Conservation (phyloP, 2,113 vertebrate genomes). For the Ovis canadensis region DNA sequence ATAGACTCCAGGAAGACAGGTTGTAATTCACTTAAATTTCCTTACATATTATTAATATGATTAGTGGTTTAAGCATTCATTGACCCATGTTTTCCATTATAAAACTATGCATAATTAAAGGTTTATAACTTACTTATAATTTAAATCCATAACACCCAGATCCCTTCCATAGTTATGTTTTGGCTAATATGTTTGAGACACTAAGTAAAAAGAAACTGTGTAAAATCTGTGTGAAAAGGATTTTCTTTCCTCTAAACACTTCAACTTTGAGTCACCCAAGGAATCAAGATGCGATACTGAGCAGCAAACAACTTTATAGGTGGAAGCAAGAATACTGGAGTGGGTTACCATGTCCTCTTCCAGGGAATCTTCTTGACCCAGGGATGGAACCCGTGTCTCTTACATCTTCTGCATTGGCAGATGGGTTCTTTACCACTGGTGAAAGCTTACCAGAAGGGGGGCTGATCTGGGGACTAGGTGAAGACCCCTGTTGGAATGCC, state of each 20-base stretch:
- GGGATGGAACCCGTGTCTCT: neutral
- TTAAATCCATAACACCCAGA: neutral
- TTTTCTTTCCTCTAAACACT: neutral
- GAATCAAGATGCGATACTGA: neutral
- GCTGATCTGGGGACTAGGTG: neutral
- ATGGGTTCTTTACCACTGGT: neutral
- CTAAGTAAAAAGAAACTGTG: neutral
- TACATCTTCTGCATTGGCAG: neutral
- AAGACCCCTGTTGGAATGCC: neutral
- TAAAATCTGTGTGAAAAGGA: neutral
- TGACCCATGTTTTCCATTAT: neutral
- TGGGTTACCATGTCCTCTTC: neutral
- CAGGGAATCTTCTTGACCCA: neutral
- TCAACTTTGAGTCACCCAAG: neutral
- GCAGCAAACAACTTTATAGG: neutral
- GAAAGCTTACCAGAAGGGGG: neutral
- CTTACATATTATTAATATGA: neutral
- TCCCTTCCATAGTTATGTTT: neutral
- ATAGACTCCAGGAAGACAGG: neutral
- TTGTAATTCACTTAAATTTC: neutral
- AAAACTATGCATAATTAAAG: conserved; percentile 19
- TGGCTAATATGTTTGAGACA: neutral
- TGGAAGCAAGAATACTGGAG: neutral
- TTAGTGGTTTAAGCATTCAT: neutral
- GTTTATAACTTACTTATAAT: neutral